Evolutionary conservation across 2,888 invertebrate genomes (phyloP).

Genomic region (Diloba caeruleocephala): DNA sequence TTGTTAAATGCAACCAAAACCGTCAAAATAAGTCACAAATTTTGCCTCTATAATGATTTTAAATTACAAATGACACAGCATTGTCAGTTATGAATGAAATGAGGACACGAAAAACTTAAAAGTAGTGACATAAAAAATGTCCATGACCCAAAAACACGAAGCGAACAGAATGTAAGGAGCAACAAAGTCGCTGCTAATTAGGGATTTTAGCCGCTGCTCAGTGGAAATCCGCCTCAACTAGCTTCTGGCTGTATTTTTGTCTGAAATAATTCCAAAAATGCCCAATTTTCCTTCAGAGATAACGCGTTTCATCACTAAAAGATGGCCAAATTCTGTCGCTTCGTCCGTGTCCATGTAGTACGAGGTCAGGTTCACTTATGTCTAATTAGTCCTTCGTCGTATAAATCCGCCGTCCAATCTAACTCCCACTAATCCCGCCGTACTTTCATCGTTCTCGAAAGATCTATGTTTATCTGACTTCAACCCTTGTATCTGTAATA

Average conservation of each 20-base stretch:
- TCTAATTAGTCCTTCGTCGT: slow-evolving; percentile 29
- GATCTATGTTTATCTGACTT: slow-evolving; percentile 25
- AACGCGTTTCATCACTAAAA: slow-evolving; percentile 1
- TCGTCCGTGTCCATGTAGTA: background rate
- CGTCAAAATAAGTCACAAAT: background rate
- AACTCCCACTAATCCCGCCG: slow-evolving; percentile 8
- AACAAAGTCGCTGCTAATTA: slow-evolving; percentile 43
- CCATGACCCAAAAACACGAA: slow-evolving; percentile 32
- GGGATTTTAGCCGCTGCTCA: slow-evolving; percentile 26
- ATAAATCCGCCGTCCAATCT: slow-evolving; percentile 5
- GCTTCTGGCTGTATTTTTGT: slow-evolving; percentile 11
- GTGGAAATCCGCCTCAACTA: slow-evolving; percentile 16
- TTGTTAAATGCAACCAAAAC: no score
- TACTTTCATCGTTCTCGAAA: slow-evolving; percentile 2
- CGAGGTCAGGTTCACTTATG: slow-evolving; percentile 13
- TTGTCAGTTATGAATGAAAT: slow-evolving; percentile 26
- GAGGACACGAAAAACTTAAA: slow-evolving; percentile 23
- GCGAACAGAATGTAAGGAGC: slow-evolving; percentile 25
- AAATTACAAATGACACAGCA: slow-evolving; percentile 15
- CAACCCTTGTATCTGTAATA: slow-evolving; percentile 11
- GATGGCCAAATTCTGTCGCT: slow-evolving; percentile 4
- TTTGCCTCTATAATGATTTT: slow-evolving; percentile 8
- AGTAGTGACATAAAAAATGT: slow-evolving; percentile 17
- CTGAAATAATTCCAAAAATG: slow-evolving; percentile 21
- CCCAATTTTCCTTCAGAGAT: slow-evolving; percentile 25